Evolutionary conservation across 2,888 invertebrate species (phyloP).

Genomic region (Matsumyia berberina): DNA sequence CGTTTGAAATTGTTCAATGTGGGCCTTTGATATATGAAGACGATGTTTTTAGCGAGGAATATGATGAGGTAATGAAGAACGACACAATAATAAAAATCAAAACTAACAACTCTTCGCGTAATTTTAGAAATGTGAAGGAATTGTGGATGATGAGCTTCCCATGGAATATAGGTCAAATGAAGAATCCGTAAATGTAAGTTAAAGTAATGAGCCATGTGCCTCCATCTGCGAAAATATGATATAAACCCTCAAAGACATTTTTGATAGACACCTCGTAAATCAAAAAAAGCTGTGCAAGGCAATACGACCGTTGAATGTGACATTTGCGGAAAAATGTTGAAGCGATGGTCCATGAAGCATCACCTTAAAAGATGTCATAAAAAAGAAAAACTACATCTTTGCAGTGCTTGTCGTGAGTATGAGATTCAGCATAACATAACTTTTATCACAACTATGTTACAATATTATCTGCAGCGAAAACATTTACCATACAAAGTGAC

Average conservation of each 20-base stretch:
- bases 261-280: background rate
- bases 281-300: background rate
- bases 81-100: background rate
- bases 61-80: slow-evolving; percentile 26
- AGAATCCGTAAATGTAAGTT: slow-evolving; percentile 13
- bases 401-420: slow-evolving; percentile 70
- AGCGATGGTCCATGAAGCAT: slow-evolving; percentile 57
- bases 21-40: background rate
- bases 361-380: slow-evolving; percentile 60
- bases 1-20: slow-evolving; percentile 23
- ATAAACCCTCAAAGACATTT: background rate
- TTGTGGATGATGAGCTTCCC: background rate
- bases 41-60: background rate
- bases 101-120: background rate
- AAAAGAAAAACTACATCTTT: slow-evolving; percentile 46
- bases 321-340: slow-evolving; percentile 55
- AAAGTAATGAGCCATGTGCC: background rate
- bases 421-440: too few relatives aligned
- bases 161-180: background rate
- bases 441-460: too few relatives aligned
- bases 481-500: slow-evolving; percentile 50
- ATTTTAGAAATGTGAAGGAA: slow-evolving; percentile 15
- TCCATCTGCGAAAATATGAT: background rate
- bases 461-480: too few relatives aligned
- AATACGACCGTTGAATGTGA: slow-evolving; percentile 39